These are phyloP conservation scores for Epinotia bilunana DNA, from an alignment of 2,888 invertebrate genomes.

Conservation along the genomic window DNA sequence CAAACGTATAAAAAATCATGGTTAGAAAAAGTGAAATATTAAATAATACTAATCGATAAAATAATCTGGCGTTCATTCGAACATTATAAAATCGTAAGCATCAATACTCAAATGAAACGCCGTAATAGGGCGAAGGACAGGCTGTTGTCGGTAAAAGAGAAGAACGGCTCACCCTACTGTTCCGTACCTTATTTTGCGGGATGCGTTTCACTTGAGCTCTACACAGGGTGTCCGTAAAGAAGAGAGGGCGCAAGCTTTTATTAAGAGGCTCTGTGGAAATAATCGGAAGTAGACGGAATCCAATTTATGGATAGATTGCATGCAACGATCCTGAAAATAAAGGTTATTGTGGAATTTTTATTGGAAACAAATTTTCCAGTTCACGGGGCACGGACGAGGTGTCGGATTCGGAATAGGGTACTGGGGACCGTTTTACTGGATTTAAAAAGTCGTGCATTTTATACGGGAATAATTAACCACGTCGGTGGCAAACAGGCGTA, in stretches of 20 bases:
- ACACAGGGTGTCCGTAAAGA: conserved; percentile 39
- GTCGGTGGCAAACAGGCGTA: too few relatives aligned
- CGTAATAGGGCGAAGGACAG: too few relatives aligned
- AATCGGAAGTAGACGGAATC: conserved; percentile 32
- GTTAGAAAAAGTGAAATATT: too few relatives aligned
- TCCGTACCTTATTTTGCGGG: neutral
- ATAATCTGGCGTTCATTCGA: too few relatives aligned
- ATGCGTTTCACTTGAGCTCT: conserved; percentile 25
- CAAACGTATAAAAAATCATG: too few relatives aligned
- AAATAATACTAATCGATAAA: too few relatives aligned
- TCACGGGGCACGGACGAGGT: conserved; percentile 4
- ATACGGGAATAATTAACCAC: neutral
- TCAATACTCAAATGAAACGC: too few relatives aligned
- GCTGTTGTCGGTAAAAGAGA: too few relatives aligned
- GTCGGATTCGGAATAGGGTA: neutral
- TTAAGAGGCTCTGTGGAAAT: conserved; percentile 39
- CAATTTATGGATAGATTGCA: conserved; percentile 42
- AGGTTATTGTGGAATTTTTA: conserved; percentile 41
- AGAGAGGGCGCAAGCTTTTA: conserved; percentile 39
- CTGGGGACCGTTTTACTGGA: neutral
- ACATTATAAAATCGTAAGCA: too few relatives aligned
- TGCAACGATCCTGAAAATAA: conserved; percentile 39
- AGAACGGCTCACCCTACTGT: conserved; percentile 6
- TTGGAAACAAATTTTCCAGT: conserved; percentile 40
- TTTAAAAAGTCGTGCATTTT: neutral